Base-by-base conservation (phyloP, 64 coral and sea anemone genomes). In the Stylophora pistillata region DNA sequence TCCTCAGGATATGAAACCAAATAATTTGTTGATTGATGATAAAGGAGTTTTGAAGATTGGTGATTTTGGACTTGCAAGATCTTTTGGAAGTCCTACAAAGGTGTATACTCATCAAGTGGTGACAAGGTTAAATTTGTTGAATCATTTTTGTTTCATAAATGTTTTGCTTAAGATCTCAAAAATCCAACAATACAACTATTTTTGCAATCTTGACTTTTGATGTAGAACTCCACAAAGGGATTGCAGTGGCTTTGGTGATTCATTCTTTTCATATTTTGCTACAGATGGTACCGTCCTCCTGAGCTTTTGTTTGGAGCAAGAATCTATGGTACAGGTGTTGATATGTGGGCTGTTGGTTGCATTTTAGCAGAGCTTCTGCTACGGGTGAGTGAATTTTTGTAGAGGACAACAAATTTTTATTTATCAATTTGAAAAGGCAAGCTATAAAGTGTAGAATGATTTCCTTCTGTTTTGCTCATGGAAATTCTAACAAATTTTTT, bases 71-170 rank as follows among this genome's bases (percentile, higher is more conserved):
- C 91, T 99, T 79, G 97, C 97, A 3, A 76, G 94, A 78, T 76
- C 94, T 74, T 99, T 89, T 95, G 97, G 97, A 60, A 99, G 97
- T 80, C 97, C 97, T 55, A 95, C 94, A 73, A 99, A 92, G 55
- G 91, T 99, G 1, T 99, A 99, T 58, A 99, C 93, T 4, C 97
- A 99, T 79, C 97, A 99, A 71, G 97, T 99, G 89, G 97, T 99
- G 41, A 99, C 97, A 76, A 93, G 96, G 95, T 97, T 13, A 56
- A 29, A 60, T 18, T 7, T 62, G 30, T 23, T 0, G 61, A 64
- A 64, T 64, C 7, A 64, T 64, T 41, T n/a, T 18, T 74, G 1
- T 74, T 74, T 13, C 27, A 14, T 3, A 14, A 10, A 11, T 13
- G 13, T 12, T 27, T 47, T 47, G 37, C 3, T 47, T 47, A 7